A percentile compares a stretch with the other conserved stretches of the same genome.
These are phyloP conservation scores for Mobula hypostoma DNA, from an alignment of 2,113 vertebrate species.

Conservation along the genomic window DNA sequence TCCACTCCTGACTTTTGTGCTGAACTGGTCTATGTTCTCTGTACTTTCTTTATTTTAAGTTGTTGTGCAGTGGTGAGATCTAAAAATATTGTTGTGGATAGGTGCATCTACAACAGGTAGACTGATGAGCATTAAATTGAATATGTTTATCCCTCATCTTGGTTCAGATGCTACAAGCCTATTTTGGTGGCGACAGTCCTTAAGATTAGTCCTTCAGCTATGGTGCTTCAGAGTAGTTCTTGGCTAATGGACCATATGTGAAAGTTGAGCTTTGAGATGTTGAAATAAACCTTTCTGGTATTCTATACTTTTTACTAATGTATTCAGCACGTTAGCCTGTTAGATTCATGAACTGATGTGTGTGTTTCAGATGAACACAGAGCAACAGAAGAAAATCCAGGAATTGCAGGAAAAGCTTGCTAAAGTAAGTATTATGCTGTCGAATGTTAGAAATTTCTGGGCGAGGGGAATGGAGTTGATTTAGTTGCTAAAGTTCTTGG, in stretches of 20 bases:
- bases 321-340: not conserved
- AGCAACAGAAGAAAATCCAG: slow-evolving; percentile 87
- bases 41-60: too few species aligned
- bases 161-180: not conserved
- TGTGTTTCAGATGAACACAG: slow-evolving; percentile 70
- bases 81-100: too few species aligned
- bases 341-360: not conserved
- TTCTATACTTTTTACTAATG: slow-evolving; percentile 42
- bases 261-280: not conserved
- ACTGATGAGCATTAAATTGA: too few species aligned
- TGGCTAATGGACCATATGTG: too few species aligned
- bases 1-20: too few species aligned
- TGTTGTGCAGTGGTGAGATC: too few species aligned
- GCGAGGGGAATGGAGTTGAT: too few species aligned
- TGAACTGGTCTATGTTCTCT: too few species aligned
- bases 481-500: too few species aligned
- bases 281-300: not conserved
- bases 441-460: slow-evolving; percentile 24
- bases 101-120: too few species aligned
- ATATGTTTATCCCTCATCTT: not conserved
- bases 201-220: too few species aligned
- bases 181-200: not conserved
- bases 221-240: too few species aligned
- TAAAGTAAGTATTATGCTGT: slow-evolving; percentile 65
- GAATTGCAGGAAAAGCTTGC: slow-evolving; percentile 89